A percentile compares a stretch with the other conserved stretches of the same genome.
phyloP scores from a whole-genome alignment of 2,888 invertebrate species.

The Euplagia quadripunctaria region DNA sequence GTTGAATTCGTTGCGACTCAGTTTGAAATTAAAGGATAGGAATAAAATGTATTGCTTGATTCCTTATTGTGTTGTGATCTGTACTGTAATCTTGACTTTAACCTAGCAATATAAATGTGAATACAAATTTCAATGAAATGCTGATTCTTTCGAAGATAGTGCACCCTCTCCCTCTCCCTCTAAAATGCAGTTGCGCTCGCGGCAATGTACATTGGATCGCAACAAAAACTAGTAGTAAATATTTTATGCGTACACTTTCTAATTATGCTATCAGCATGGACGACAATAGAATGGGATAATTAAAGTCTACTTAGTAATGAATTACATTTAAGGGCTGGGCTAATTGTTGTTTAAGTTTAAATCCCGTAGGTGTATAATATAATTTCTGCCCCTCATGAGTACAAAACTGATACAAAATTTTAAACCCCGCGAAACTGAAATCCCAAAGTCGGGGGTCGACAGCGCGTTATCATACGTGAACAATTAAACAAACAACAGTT shows the following conservation, averaged over 20 bases:
- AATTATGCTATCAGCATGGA: not conserved
- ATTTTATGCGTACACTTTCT: not conserved
- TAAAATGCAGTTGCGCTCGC: no score
- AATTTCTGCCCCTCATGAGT: slow-evolving; percentile 58
- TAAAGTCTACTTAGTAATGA: slow-evolving; percentile 39
- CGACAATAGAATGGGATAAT: no score
- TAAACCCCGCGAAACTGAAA: slow-evolving; percentile 64
- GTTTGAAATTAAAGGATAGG: slow-evolving; percentile 10
- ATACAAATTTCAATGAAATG: no score
- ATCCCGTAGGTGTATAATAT: slow-evolving; percentile 50
- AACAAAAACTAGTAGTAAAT: not conserved
- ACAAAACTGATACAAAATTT: slow-evolving; percentile 62
- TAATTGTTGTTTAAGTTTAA: slow-evolving; percentile 52
- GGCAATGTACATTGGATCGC: no score
- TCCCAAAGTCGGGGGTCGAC: slow-evolving; percentile 62
- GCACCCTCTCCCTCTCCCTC: no score
- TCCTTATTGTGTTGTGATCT: not conserved
- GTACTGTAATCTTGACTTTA: not conserved
- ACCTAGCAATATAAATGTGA: no score
- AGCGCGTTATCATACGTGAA: slow-evolving; percentile 80
- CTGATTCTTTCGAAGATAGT: no score
- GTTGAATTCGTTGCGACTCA: slow-evolving; percentile 12
- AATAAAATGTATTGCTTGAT: not conserved
- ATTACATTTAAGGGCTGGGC: slow-evolving; percentile 52
- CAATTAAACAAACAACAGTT: slow-evolving; percentile 84